phyloP scores from a whole-genome alignment of 2,797 vertebrate species.

The Halcyon leucocephala region DNA sequence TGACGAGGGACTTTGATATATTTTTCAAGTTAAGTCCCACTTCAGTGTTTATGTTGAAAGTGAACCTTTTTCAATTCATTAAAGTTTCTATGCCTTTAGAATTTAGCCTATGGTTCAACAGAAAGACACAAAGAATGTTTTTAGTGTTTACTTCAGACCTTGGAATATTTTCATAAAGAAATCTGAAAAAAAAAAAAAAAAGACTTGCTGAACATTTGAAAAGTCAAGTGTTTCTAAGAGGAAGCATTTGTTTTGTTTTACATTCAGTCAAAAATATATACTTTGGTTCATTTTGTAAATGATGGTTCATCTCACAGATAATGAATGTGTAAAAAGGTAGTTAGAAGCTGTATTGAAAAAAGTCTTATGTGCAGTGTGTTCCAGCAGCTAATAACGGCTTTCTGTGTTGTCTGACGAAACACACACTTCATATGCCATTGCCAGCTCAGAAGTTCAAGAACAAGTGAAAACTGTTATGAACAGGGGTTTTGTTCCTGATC shows the following conservation, averaged over 20 bases:
- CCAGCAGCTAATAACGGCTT: not conserved
- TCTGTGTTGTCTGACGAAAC: not conserved
- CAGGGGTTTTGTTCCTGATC: not conserved
- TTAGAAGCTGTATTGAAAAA: not conserved
- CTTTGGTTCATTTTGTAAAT: not conserved
- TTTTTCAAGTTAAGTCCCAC: not conserved
- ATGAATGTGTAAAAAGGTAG: not conserved
- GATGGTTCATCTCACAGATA: constrained; percentile 2
- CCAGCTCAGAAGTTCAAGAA: constrained; percentile 39
- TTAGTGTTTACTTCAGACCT: not conserved
- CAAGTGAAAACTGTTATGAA: not conserved
- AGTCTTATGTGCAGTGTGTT: not conserved
- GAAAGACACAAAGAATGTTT: not conserved
- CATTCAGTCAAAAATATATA: not conserved
- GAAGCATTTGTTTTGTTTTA: not conserved
- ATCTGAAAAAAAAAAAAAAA: not conserved
- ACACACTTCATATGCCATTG: not conserved
- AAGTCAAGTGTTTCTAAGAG: not conserved
- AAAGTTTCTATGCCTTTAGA: not conserved
- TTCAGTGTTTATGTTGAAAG: not conserved
- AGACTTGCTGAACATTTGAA: not conserved
- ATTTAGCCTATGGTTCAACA: not conserved
- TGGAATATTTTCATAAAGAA: not conserved
- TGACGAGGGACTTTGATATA: not conserved
- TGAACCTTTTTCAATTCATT: not conserved